Evolutionary conservation across 2,113 vertebrate genomes (phyloP).

Genomic region (Myiagra hebetior): DNA sequence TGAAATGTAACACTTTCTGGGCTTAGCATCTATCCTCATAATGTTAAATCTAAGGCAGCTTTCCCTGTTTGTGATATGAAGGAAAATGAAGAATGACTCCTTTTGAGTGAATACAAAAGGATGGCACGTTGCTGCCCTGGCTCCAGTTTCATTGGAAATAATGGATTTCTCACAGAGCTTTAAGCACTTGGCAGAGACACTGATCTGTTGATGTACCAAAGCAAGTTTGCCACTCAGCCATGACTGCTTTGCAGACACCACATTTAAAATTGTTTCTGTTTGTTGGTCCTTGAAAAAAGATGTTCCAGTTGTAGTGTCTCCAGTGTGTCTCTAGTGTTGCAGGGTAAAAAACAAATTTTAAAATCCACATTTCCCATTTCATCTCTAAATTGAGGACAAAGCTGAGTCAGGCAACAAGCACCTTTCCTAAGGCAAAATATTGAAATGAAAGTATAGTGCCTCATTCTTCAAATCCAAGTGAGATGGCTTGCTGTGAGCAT

Average conservation of each 20-base stretch:
- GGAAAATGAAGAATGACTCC: background rate
- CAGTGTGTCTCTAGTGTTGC: background rate
- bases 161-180: background rate
- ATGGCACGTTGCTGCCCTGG: background rate
- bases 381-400: background rate
- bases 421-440: background rate
- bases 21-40: background rate
- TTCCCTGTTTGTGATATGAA: background rate
- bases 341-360: background rate
- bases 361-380: background rate
- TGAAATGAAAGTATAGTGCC: background rate
- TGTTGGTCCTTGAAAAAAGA: background rate
- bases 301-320: background rate
- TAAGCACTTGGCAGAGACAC: background rate
- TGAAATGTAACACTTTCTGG: slow-evolving; percentile 4
- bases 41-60: background rate
- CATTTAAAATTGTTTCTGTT: background rate
- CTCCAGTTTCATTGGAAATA: slow-evolving; percentile 24
- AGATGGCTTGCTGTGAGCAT: background rate
- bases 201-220: background rate
- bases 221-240: background rate
- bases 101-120: background rate
- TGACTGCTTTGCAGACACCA: background rate
- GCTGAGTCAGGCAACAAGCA: background rate
- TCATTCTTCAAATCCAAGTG: background rate